Evolutionary conservation across 2,888 invertebrate genomes (phyloP).

Genomic region (Aphrophora alni): DNA sequence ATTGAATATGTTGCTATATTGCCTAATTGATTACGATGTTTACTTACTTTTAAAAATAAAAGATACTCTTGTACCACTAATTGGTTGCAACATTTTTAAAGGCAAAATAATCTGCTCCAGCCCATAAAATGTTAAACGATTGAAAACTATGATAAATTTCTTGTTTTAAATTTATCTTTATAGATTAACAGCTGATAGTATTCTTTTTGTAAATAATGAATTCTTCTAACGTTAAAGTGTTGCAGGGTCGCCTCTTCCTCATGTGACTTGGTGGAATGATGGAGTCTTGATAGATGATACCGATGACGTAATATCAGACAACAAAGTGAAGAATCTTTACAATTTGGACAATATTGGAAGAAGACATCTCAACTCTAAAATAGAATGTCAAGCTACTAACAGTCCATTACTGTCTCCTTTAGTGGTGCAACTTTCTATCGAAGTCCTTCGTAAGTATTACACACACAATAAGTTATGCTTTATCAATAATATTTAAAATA

Average conservation of each 20-base stretch:
- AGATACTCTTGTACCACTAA: too few species aligned
- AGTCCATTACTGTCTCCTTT: conserved; percentile 22
- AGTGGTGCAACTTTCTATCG: conserved; percentile 16
- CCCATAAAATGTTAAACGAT: too few species aligned
- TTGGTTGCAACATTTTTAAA: too few species aligned
- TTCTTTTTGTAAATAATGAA: not conserved
- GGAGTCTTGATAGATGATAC: conserved; percentile 27
- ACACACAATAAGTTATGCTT: not conserved
- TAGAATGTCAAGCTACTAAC: conserved; percentile 27
- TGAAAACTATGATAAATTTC: too few species aligned
- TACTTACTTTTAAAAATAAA: too few species aligned
- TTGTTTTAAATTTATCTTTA: too few species aligned
- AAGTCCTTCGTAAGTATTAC: conserved; percentile 23
- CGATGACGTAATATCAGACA: not conserved
- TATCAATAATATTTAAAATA: not conserved
- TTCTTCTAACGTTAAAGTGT: conserved; percentile 6
- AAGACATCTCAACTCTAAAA: conserved; percentile 19
- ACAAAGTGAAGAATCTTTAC: conserved; percentile 8
- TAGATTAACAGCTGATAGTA: too few species aligned
- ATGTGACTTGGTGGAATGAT: conserved; percentile 30
- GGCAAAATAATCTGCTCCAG: too few species aligned
- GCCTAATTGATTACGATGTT: too few species aligned
- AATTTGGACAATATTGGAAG: conserved; percentile 24
- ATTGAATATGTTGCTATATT: too few species aligned
- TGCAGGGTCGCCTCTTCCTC: conserved; percentile 19